Evolutionary conservation across 2,113 vertebrate genomes (phyloP).

Genomic region (Cinclus cinclus): DNA sequence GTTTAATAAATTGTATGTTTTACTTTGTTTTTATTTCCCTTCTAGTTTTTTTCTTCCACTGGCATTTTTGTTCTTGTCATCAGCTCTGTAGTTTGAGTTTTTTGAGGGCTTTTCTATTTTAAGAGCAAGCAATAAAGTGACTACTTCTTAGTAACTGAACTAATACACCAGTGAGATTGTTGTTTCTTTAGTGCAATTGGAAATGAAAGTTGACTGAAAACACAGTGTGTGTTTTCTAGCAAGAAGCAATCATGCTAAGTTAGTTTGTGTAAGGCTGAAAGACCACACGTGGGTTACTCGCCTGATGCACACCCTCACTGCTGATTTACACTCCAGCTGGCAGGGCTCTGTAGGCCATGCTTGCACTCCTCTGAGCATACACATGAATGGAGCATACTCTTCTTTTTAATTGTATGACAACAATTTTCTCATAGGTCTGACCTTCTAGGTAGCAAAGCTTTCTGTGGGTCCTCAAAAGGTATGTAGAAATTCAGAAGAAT

Average conservation of each 20-base stretch:
- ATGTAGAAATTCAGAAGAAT: not conserved
- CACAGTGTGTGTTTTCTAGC: not conserved
- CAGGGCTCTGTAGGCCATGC: not conserved
- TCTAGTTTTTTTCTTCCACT: not conserved
- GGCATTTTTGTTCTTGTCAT: not conserved
- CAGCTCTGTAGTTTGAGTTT: not conserved
- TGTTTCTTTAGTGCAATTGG: not conserved
- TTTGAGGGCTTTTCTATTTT: not conserved
- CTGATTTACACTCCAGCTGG: not conserved
- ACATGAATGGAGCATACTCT: rapidly evolving
- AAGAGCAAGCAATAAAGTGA: not conserved
- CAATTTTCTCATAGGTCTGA: not conserved
- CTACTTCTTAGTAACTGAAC: not conserved
- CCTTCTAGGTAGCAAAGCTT: rapidly evolving
- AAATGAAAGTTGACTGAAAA: not conserved
- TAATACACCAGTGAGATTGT: not conserved
- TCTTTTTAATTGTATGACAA: not conserved
- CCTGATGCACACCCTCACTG: not conserved
- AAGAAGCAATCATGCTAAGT: not conserved
- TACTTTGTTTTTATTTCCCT: conserved; percentile 11
- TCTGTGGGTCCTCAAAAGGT: not conserved
- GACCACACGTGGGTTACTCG: rapidly evolving
- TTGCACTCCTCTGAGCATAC: not conserved
- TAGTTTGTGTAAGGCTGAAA: not conserved
- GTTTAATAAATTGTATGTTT: conserved; percentile 39